phyloP scores from a whole-genome alignment of 2,797 vertebrate genomes.

The Smutsia gigantea region DNA sequence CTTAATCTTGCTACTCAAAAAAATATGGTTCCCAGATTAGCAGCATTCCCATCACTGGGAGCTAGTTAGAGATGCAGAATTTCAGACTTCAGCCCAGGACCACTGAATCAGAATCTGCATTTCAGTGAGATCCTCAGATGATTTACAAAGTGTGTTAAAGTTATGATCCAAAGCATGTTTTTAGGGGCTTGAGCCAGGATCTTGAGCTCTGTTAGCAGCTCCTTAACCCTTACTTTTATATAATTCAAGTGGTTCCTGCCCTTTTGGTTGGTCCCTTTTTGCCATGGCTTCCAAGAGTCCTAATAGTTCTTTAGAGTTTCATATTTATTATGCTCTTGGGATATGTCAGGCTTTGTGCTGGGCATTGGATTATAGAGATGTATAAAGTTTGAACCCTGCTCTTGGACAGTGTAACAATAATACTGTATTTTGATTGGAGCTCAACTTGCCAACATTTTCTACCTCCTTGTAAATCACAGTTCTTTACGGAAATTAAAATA shows the following conservation, averaged over 20 bases:
- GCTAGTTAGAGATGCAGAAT: neutral
- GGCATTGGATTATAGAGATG: neutral
- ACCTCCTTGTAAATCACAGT: neutral
- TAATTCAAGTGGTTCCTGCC: neutral
- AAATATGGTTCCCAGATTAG: neutral
- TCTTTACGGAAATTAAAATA: slow-evolving; percentile 27
- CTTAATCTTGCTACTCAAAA: neutral
- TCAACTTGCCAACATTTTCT: neutral
- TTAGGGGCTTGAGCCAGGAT: neutral
- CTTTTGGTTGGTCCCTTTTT: neutral
- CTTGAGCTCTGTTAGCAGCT: neutral
- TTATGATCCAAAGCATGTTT: neutral
- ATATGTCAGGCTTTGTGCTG: neutral
- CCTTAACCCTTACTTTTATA: neutral
- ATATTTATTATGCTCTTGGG: neutral
- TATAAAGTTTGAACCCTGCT: neutral
- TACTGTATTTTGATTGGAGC: slow-evolving; percentile 22
- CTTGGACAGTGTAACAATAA: neutral
- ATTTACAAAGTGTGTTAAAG: neutral
- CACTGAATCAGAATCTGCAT: neutral
- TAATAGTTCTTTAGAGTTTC: neutral
- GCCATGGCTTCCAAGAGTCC: slow-evolving; percentile 15
- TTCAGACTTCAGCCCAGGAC: neutral
- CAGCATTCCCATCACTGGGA: neutral
- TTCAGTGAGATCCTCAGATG: neutral